Base-by-base conservation (phyloP, 2,888 invertebrate species). In the Halocaridina rubra region DNA sequence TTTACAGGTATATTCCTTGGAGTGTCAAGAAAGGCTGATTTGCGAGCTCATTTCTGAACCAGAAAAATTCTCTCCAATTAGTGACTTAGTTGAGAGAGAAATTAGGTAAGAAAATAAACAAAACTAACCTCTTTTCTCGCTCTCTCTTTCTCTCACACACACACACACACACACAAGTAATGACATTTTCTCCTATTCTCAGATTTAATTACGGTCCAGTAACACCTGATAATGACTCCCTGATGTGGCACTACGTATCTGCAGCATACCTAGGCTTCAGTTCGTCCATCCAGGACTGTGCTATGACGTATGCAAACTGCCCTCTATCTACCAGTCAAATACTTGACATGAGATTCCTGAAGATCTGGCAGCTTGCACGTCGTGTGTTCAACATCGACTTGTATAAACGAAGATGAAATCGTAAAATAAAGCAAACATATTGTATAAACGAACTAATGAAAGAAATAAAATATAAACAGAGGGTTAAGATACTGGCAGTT, bases 341-440 rank as follows among this genome's bases (percentile, higher is more conserved):
- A 71, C 81, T 90, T 22, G 89, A 90, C 86, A 89, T 90, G 89
- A 89, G 89, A 24, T 89, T 89, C 22, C 88, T 90, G 10, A 89
- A 89, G 80, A 89, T 90, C 78, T 90, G 90, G 90, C 89, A 89
- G 84, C n/a, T n/a, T n/a, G n/a, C n/a, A n/a, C n/a, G n/a, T n/a
- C n/a, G n/a, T n/a, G n/a, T n/a, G n/a, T n/a, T n/a, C n/a, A n/a
- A n/a, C n/a, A n/a, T n/a, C n/a, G n/a, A n/a, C n/a, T n/a, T n/a
- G n/a, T n/a, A n/a, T n/a, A n/a, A n/a, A n/a, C n/a, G n/a, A n/a
- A n/a, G n/a, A n/a, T n/a, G n/a, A n/a, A n/a, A n/a, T n/a, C n/a
- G n/a, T n/a, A n/a, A n/a, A n/a, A n/a, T n/a, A n/a, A n/a, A n/a
- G n/a, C n/a, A n/a, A n/a, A n/a, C n/a, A n/a, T n/a, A n/a, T n/a